Conservation (phyloP, 2,888 invertebrate genomes). For the Yponomeuta malinellus region DNA sequence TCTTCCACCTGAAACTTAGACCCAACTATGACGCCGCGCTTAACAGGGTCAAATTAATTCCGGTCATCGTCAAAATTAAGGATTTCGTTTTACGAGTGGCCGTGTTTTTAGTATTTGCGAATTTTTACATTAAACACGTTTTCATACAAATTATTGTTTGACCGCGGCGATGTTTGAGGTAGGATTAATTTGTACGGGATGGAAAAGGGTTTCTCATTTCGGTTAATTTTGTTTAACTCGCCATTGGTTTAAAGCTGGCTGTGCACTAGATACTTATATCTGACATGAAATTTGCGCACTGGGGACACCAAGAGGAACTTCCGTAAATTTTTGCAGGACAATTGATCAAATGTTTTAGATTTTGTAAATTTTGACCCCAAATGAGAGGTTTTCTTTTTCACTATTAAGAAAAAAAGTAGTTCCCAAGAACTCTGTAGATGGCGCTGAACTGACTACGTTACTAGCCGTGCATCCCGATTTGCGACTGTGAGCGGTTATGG, state of each 20-base stretch:
- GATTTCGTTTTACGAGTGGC: slow-evolving; percentile 12
- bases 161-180: not conserved
- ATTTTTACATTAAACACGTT: slow-evolving; percentile 5
- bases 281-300: no score
- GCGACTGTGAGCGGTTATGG: no score
- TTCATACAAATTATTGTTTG: not conserved
- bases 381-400: no score
- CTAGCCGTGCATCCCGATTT: no score
- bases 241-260: not conserved
- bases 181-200: not conserved
- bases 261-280: not conserved
- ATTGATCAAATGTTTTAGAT: no score
- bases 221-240: not conserved
- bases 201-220: not conserved
- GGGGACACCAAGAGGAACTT: no score
- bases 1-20: not conserved
- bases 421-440: no score
- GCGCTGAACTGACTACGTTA: no score
- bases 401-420: no score
- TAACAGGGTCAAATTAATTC: slow-evolving; percentile 13
- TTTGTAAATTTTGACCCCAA: no score
- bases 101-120: slow-evolving; percentile 12
- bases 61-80: slow-evolving; percentile 13
- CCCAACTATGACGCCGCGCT: not conserved
- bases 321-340: no score